These are phyloP conservation scores for Drosophila nr. perissopoda DNA, from an alignment of 2,888 invertebrate species.

Conservation along the genomic window DNA sequence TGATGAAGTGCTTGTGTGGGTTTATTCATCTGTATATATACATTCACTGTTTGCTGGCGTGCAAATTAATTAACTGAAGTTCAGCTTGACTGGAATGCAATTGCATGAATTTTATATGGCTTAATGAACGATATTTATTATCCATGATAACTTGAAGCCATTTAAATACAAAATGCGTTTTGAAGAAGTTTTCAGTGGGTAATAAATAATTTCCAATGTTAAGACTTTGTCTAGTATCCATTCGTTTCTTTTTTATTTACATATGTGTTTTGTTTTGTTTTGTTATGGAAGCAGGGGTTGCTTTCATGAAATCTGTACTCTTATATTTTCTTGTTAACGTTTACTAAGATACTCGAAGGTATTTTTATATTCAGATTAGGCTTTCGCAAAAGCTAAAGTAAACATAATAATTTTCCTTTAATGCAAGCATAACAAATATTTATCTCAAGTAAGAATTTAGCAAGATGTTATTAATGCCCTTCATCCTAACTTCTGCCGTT, in stretches of 20 bases:
- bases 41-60: conserved; percentile 3
- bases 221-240: background rate
- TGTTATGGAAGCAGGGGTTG: background rate
- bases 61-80: conserved; percentile 71
- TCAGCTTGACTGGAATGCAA: conserved; percentile 50
- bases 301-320: background rate
- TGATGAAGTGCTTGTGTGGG: conserved; percentile 10
- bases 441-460: conserved; percentile 27
- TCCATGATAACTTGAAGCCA: background rate
- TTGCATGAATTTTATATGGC: conserved; percentile 50
- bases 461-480: conserved; percentile 29
- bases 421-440: conserved; percentile 33
- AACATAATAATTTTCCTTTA: background rate
- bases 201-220: background rate
- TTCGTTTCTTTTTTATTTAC: background rate
- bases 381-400: background rate
- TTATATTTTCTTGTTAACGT: background rate
- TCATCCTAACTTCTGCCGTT: background rate
- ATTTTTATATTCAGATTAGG: background rate
- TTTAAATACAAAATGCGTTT: conserved; percentile 16
- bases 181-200: background rate
- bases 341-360: background rate
- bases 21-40: conserved; percentile 21
- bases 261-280: background rate
- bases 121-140: conserved; percentile 51